phyloP scores from a whole-genome alignment of 2,113 vertebrate genomes.

The Nycticebus coucang region DNA sequence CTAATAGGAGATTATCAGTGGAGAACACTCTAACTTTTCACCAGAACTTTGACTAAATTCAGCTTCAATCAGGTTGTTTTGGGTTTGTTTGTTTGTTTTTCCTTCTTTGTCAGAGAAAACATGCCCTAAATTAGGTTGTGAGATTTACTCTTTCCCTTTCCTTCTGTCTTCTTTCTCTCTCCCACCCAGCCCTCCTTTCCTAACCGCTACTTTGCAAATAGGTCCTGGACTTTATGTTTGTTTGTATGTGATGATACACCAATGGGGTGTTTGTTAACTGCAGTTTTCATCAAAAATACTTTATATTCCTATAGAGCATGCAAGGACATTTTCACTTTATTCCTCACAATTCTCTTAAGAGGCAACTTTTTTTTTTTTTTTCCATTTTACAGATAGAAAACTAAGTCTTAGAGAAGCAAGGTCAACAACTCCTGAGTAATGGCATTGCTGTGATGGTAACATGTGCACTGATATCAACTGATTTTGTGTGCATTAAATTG shows the following conservation, averaged over 20 bases:
- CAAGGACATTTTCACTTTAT: not conserved
- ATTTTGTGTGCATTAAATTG: not conserved
- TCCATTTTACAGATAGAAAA: not conserved
- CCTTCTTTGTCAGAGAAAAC: not conserved
- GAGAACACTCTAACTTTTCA: not conserved
- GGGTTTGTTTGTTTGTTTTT: too few relatives aligned
- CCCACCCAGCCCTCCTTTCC: not conserved
- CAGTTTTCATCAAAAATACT: conserved; percentile 1
- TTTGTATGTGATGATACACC: not conserved
- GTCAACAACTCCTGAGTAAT: not conserved
- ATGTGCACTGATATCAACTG: not conserved
- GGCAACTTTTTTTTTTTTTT: not conserved
- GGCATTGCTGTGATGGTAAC: not conserved
- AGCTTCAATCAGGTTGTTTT: not conserved
- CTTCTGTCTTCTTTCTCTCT: not conserved
- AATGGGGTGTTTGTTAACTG: not conserved
- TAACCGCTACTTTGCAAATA: not conserved
- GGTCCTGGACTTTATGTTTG: not conserved
- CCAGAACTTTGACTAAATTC: not conserved
- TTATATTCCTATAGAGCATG: not conserved
- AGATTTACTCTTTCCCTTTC: not conserved
- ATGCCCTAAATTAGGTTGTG: not conserved
- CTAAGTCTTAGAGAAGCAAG: not conserved
- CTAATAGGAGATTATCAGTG: not conserved
- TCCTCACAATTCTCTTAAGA: not conserved